A percentile compares a stretch with the other conserved stretches of the same genome.
phyloP scores from a whole-genome alignment of 2,113 vertebrate species.

The Neogobius melanostomus region DNA sequence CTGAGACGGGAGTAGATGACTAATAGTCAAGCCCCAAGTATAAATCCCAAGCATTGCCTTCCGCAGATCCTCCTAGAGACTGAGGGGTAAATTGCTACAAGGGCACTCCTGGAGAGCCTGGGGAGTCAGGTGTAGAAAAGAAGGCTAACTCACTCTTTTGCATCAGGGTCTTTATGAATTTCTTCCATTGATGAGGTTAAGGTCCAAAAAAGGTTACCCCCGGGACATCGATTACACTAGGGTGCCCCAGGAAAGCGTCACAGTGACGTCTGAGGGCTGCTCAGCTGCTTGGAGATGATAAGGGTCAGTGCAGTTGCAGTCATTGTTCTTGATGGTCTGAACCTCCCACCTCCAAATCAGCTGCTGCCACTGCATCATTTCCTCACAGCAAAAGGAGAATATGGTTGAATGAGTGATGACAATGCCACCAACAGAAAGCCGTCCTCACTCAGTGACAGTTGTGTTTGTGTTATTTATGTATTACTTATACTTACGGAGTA shows the following conservation, averaged over 20 bases:
- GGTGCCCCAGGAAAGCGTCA: slow-evolving; percentile 35
- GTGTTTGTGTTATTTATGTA: too few relatives aligned
- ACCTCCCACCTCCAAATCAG: slow-evolving; percentile 25
- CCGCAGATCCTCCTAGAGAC: slow-evolving; percentile 52
- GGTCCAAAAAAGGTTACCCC: slow-evolving; percentile 8
- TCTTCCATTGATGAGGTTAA: neutral
- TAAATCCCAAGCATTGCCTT: slow-evolving; percentile 72
- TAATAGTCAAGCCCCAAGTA: slow-evolving; percentile 61
- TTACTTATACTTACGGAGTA: neutral
- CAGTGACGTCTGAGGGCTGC: slow-evolving; percentile 43
- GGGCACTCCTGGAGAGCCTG: slow-evolving; percentile 42
- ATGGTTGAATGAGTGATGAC: neutral
- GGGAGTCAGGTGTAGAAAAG: slow-evolving; percentile 43
- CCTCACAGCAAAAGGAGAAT: slow-evolving; percentile 22
- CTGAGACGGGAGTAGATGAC: slow-evolving; percentile 69
- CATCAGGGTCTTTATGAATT: neutral
- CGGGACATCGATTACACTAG: slow-evolving; percentile 58
- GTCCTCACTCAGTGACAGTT: neutral
- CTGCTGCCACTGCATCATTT: slow-evolving; percentile 33
- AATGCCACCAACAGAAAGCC: neutral
- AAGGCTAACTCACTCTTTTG: slow-evolving; percentile 41
- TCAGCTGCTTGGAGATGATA: slow-evolving; percentile 63
- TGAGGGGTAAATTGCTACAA: slow-evolving; percentile 56
- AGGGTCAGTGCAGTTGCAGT: slow-evolving; percentile 49
- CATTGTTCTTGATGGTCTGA: slow-evolving; percentile 48